Evolutionary conservation across 2,797 vertebrate genomes (phyloP), one percentile per base, ranked within the genome.

Genomic region (Epinephelus malabaricus): DNA sequence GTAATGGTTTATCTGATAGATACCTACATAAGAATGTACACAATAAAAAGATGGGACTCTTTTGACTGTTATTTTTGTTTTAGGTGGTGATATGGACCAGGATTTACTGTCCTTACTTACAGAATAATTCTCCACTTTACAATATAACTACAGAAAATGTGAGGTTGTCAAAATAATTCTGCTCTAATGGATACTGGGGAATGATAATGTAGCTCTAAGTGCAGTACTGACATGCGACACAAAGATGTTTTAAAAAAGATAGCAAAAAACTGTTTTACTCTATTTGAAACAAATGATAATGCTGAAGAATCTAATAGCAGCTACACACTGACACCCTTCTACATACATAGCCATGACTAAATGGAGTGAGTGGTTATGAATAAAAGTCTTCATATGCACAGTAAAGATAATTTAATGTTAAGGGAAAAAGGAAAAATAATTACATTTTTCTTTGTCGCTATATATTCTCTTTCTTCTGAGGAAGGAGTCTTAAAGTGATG

Each of bases 401-500:
- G 5, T 54, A 8, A 40, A 49, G 27, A 56, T 30, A 43, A 62
- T 15, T 55, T 27, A 11, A 25, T 30, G 12, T 60, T 30, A 25
- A 15, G 38, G 14, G 4, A 60, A 49, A 7, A 46, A 12, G 23
- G 40, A 4, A 18, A 5, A 71, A 60, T 9, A 25, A 34, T 56
- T 38, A 21, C 3, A 54, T 43, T 65, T 65, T 17, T n/a, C 6
- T 65, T 19, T 50, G 30, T 78, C 3, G 9, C 19, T 38, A 10
- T 23, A 14, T 27, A 19, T 54, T n/a, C 21, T 51, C 17, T 76
- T 65, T 27, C 23, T 38, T 62, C 34, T 59, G 4, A 51, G 15
- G 46, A 6, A 54, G 19, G 12, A 80, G 34, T 64, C 13, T 23
- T 60, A 53, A 55, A 30, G 60, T 60, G 49, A 76, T 45, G 25